phyloP scores from a whole-genome alignment of 1,140 invertebrate genomes.

The Hyphantria cunea region DNA sequence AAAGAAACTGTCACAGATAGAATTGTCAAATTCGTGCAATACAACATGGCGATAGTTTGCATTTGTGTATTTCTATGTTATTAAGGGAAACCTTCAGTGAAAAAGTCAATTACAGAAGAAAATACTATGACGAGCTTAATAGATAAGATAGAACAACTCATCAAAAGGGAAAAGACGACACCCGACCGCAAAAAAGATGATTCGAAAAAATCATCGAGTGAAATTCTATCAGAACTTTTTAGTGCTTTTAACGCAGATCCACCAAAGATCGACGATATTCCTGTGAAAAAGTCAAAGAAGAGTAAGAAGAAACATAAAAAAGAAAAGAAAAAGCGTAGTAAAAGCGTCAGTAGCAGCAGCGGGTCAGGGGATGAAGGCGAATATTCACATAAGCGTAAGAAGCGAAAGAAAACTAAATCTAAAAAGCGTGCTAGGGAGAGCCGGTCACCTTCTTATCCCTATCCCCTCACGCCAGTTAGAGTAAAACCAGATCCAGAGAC shows the following conservation, averaged over 20 bases:
- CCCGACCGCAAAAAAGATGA: conserved; percentile 74
- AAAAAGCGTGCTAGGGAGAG: conserved; percentile 80
- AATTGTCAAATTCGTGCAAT: conserved; percentile 2
- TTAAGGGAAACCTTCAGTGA: too few species aligned
- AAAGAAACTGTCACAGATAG: too few species aligned
- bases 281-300: conserved; percentile 61
- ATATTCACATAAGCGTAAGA: conserved; percentile 67
- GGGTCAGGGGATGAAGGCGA: conserved; percentile 56
- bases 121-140: conserved; percentile 63
- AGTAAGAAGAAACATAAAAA: conserved; percentile 76
- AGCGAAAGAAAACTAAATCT: conserved; percentile 83
- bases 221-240: conserved; percentile 91
- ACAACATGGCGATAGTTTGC: conserved; percentile 19
- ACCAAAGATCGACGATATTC: conserved; percentile 76
- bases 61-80: neutral
- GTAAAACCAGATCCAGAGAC: conserved; percentile 77
- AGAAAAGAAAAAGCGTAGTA: conserved; percentile 70
- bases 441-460: conserved; percentile 33
- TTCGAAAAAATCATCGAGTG: conserved; percentile 86
- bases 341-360: conserved; percentile 54
- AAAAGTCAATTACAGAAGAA: neutral
- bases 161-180: conserved; percentile 71
- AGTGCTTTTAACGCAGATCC: conserved; percentile 86
- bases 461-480: conserved; percentile 37
- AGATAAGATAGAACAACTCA: conserved; percentile 69